These are phyloP conservation scores for Andricus grossulariae DNA, from an alignment of 1,140 invertebrate genomes.

Conservation along the genomic window DNA sequence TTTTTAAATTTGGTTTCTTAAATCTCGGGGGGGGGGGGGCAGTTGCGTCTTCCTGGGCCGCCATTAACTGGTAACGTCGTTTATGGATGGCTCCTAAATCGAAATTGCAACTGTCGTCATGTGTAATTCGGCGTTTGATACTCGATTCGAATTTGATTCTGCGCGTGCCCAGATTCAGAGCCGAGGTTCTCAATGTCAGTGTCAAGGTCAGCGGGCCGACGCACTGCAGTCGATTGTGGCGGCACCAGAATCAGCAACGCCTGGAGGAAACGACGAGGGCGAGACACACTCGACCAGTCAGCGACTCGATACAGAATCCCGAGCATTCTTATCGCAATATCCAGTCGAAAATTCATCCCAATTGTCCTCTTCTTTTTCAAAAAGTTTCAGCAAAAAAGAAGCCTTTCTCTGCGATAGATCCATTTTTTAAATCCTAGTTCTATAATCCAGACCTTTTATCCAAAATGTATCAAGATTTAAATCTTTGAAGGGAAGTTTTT, in stretches of 20 bases:
- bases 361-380: not conserved
- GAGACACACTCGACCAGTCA: slow-evolving; percentile 42
- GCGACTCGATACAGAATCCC: slow-evolving; percentile 40
- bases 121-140: not conserved
- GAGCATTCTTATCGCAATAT: slow-evolving; percentile 42
- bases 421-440: too few relatives aligned
- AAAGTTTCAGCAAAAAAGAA: too few relatives aligned
- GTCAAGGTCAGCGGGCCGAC: slow-evolving; percentile 74
- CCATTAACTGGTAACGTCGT: too few relatives aligned
- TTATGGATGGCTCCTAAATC: too few relatives aligned
- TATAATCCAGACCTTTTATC: too few relatives aligned
- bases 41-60: too few relatives aligned
- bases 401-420: too few relatives aligned
- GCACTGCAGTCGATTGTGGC: slow-evolving; percentile 58
- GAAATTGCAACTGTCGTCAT: not conserved
- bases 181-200: slow-evolving; percentile 69
- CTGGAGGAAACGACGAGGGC: slow-evolving; percentile 40
- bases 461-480: too few relatives aligned
- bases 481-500: too few relatives aligned
- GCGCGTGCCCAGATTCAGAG: not conserved
- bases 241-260: slow-evolving; percentile 45
- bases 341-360: slow-evolving; percentile 22
- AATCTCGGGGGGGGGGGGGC: too few relatives aligned
- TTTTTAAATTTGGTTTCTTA: too few relatives aligned
- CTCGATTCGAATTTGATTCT: slow-evolving; percentile 1